Conservation (phyloP, 2,888 invertebrate genomes). For the Cephonodes hylas region DNA sequence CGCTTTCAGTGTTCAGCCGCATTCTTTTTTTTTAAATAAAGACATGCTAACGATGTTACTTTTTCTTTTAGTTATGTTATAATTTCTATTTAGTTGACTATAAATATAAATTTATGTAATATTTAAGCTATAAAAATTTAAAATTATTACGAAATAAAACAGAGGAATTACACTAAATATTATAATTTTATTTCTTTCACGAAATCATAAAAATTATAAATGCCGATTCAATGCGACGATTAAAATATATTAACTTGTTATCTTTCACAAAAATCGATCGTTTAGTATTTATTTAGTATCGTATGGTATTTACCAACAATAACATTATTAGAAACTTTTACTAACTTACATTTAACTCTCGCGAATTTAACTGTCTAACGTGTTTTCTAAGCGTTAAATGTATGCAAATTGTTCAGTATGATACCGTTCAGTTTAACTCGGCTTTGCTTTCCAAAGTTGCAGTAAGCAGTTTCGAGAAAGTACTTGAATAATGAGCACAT, state of each 20-base stretch:
- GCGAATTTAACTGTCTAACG: background rate
- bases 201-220: too few relatives aligned
- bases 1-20: slow-evolving; percentile 5
- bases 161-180: too few relatives aligned
- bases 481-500: slow-evolving; percentile 2
- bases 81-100: background rate
- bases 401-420: slow-evolving; percentile 15
- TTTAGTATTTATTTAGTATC: too few relatives aligned
- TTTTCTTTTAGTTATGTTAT: background rate
- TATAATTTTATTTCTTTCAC: too few relatives aligned
- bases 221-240: too few relatives aligned
- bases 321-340: background rate
- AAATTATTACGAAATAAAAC: too few relatives aligned
- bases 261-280: too few relatives aligned
- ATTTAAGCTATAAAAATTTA: too few relatives aligned
- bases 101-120: too few relatives aligned
- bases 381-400: slow-evolving; percentile 13
- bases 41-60: background rate
- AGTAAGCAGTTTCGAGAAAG: background rate
- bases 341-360: background rate
- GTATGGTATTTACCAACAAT: too few relatives aligned
- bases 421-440: slow-evolving; percentile 12
- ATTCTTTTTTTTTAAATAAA: background rate
- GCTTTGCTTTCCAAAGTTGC: slow-evolving; percentile 14
- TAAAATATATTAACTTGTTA: too few relatives aligned